phyloP scores from a whole-genome alignment of 2,113 vertebrate genomes.

The Coreoperca whiteheadi region DNA sequence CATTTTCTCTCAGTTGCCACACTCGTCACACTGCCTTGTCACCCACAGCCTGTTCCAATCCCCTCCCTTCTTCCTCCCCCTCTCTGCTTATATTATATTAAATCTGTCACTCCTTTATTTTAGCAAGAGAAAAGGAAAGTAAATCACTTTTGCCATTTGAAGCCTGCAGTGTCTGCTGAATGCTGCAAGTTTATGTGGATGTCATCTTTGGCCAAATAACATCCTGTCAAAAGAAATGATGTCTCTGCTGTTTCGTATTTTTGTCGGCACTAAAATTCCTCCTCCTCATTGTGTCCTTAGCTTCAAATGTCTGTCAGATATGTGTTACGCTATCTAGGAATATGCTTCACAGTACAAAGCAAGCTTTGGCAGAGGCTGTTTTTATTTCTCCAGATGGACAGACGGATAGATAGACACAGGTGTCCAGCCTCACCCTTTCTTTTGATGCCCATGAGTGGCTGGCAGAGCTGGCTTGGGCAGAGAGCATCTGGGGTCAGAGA shows the following conservation, averaged over 20 bases:
- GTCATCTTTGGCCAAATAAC: constrained; percentile 58
- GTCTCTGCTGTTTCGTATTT: constrained; percentile 40
- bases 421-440: constrained; percentile 57
- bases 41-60: constrained; percentile 63
- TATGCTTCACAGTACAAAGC: constrained; percentile 14
- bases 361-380: constrained; percentile 11
- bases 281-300: constrained; percentile 34
- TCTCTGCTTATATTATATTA: constrained; percentile 71
- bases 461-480: constrained; percentile 32
- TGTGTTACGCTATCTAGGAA: constrained; percentile 34
- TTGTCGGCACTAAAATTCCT: constrained; percentile 29
- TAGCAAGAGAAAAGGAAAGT: constrained; percentile 56
- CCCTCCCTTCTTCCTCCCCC: constrained; percentile 42
- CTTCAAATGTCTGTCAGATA: constrained; percentile 35
- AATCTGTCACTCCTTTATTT: constrained; percentile 76
- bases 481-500: constrained; percentile 70
- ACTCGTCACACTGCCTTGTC: constrained; percentile 73
- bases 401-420: constrained; percentile 50
- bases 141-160: constrained; percentile 59
- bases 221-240: constrained; percentile 55
- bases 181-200: constrained; percentile 45
- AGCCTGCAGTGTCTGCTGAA: constrained; percentile 58
- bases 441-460: constrained; percentile 67
- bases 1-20: constrained; percentile 71
- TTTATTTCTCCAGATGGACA: constrained; percentile 40